Evolutionary conservation across 2,113 vertebrate species (phyloP).

Genomic region (Colius striatus): DNA sequence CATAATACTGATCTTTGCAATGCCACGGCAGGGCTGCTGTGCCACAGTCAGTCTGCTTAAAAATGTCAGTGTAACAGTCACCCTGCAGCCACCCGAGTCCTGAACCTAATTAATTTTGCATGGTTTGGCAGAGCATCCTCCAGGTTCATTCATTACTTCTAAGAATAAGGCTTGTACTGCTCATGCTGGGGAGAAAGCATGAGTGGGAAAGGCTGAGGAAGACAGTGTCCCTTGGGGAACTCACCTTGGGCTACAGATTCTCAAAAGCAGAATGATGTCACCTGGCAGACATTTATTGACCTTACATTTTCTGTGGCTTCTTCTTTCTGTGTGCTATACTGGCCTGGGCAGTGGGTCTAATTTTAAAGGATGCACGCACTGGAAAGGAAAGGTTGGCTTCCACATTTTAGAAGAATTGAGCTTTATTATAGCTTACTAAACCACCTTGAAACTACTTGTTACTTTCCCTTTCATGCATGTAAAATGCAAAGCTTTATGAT

Average conservation of each 20-base stretch:
- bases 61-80: slow-evolving; percentile 5
- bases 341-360: neutral
- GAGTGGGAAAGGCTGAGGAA: neutral
- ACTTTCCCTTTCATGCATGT: neutral
- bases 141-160: slow-evolving; percentile 26
- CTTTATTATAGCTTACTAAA: neutral
- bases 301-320: neutral
- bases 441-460: neutral
- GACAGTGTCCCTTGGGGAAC: neutral
- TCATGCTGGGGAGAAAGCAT: neutral
- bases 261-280: neutral
- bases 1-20: neutral
- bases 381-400: neutral
- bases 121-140: neutral
- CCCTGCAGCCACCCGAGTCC: slow-evolving; percentile 13
- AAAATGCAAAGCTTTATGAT: neutral
- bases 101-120: slow-evolving; percentile 54
- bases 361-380: neutral
- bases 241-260: neutral
- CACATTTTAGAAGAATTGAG: neutral
- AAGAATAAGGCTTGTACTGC: neutral
- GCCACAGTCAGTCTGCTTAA: neutral
- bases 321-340: neutral
- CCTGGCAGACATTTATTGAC: neutral
- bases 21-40: neutral